Evolutionary conservation across 2,113 vertebrate species (phyloP).

Genomic region (Salvelinus fontinalis): DNA sequence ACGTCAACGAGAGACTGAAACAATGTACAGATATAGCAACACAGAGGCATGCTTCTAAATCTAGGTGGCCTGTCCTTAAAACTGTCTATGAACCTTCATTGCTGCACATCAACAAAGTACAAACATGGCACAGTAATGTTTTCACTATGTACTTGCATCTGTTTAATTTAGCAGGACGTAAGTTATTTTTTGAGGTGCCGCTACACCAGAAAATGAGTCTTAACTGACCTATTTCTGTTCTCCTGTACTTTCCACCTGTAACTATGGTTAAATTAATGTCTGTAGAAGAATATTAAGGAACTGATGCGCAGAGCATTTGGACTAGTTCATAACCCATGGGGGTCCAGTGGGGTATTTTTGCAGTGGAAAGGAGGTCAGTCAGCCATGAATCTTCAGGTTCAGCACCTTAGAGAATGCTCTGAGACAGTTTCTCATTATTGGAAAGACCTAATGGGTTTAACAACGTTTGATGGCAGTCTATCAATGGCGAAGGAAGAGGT

Average conservation of each 20-base stretch:
- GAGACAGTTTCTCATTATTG: slow-evolving; percentile 61
- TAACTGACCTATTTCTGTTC: neutral
- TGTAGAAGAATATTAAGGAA: slow-evolving; percentile 48
- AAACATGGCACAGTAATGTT: too few species aligned
- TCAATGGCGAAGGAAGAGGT: slow-evolving; percentile 2
- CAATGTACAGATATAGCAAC: too few species aligned
- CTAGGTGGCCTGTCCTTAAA: too few species aligned
- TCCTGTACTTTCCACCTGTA: neutral
- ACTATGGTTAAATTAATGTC: slow-evolving; percentile 36
- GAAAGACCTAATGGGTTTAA: slow-evolving; percentile 50
- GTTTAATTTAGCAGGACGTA: too few species aligned
- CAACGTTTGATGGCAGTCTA: slow-evolving; percentile 11
- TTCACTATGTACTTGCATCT: too few species aligned
- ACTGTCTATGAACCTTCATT: too few species aligned
- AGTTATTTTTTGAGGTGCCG: too few species aligned
- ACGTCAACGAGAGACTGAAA: too few species aligned
- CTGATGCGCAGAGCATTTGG: slow-evolving; percentile 23
- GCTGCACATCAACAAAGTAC: too few species aligned
- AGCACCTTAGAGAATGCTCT: slow-evolving; percentile 54
- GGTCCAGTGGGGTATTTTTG: slow-evolving; percentile 55
- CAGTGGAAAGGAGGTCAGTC: slow-evolving; percentile 59
- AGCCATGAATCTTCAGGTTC: slow-evolving; percentile 52
- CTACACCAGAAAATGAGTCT: too few species aligned
- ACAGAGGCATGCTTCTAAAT: too few species aligned
- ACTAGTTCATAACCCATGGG: slow-evolving; percentile 52